Percentiles rank a stretch among this genome's conserved stretches.
Conservation (phyloP, 1,140 invertebrate species). For the Alviniconcha marisindica region DNA sequence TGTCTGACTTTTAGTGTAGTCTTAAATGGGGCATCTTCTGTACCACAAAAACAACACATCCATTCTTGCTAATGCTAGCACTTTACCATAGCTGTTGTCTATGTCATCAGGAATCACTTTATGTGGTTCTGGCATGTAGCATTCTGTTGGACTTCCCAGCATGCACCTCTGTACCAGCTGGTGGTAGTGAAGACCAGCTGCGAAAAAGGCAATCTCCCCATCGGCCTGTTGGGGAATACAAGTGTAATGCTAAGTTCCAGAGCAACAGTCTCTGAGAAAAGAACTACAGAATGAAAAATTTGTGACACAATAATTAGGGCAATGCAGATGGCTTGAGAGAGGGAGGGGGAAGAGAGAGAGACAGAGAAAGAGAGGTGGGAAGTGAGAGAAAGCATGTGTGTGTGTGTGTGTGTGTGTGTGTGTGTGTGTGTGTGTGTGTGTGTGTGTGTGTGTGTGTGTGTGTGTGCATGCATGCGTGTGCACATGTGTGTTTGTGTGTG, state of each 20-base stretch:
- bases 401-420: too few relatives aligned
- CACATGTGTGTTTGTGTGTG: too few relatives aligned
- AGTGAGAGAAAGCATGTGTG: too few relatives aligned
- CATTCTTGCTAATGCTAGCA: neutral
- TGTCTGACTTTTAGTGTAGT: too few relatives aligned
- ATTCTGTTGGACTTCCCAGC: slow-evolving; percentile 54
- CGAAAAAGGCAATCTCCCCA: slow-evolving; percentile 67
- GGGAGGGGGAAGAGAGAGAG: too few relatives aligned
- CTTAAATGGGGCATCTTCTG: too few relatives aligned
- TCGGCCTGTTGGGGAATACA: slow-evolving; percentile 54
- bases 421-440: too few relatives aligned
- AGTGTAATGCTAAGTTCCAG: neutral
- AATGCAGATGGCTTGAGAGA: too few relatives aligned
- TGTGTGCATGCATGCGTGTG: too few relatives aligned
- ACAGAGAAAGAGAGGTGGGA: too few relatives aligned
- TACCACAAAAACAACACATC: too few relatives aligned
- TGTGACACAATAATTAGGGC: neutral
- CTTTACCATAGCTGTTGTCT: slow-evolving; percentile 63
- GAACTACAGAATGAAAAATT: neutral
- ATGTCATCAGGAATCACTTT: slow-evolving; percentile 60
- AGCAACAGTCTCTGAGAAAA: neutral
- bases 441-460: too few relatives aligned
- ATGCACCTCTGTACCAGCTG: slow-evolving; percentile 62
- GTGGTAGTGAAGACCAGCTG: slow-evolving; percentile 54
- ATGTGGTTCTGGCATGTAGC: slow-evolving; percentile 34